Base-by-base conservation (phyloP, 2,113 vertebrate genomes). In the Malurus cyaneus region DNA sequence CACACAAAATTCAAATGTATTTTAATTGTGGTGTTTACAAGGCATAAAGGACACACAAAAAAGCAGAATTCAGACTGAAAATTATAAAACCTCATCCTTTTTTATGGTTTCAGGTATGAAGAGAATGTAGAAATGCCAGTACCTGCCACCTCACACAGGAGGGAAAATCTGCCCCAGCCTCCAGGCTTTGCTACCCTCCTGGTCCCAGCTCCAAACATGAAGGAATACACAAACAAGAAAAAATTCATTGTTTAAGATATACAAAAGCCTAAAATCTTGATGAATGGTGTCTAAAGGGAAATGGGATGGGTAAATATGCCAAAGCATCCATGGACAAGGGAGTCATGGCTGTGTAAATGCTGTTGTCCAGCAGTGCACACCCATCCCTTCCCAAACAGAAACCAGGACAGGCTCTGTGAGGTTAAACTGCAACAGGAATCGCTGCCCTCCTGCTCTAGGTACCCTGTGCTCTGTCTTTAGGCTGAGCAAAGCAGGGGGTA, bases 101-200 rank as follows among this genome's bases (percentile, higher is more conserved):
- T 49, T 65, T 19, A 88, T n/a, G 57, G 81, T 82, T 14, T 5
- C 41, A 36, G 44, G 57, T 47, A 91, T 46, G 84, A 87, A 49
- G 49, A 91, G 79, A 88, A 78, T 69, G 89, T 74, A 93, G 85
- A 94, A 86, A 77, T 71, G 53, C 87, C 79, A 78, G 80, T n/a
- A 87, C 19, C 47, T 79, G 73, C 47, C 89, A 91, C 71, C 67
- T 92, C 46, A 28, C 5, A 5, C 2, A 36, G 42, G 6, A 34
- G 32, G 29, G 34, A 73, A 69, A 64, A 83, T 44, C 52, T 69
- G 87, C 47, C 41, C 52, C 66, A 59, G 72, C 16, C 76, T 80
- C 50, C 53, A 52, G 61, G 67, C 69, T 79, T 66, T 50, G 70
- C 70, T 77, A 64, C 42, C 42, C 87, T 71, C 17, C 0, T 0